Conservation (phyloP, 2,797 vertebrate genomes). For the Meda fulgida region DNA sequence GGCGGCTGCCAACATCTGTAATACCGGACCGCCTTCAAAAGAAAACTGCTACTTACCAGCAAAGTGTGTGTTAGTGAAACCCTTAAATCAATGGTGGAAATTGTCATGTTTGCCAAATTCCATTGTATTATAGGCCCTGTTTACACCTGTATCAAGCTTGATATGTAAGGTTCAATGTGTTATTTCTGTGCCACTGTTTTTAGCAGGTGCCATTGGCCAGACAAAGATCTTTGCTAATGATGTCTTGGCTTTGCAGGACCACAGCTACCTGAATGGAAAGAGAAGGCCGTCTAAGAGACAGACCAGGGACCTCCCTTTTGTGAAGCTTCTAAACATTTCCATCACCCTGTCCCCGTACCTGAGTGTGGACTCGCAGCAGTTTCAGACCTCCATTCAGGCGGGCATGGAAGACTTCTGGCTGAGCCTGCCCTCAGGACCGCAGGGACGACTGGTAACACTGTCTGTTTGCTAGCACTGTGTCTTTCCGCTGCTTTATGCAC, state of each 20-base stretch:
- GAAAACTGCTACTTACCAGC: background rate
- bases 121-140: background rate
- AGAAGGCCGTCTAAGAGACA: conserved; percentile 71
- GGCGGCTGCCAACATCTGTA: background rate
- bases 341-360: conserved; percentile 87
- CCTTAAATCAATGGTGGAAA: background rate
- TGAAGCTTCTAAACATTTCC: conserved; percentile 86
- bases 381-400: conserved; percentile 81
- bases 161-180: background rate
- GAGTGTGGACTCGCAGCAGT: conserved; percentile 81
- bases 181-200: background rate
- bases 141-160: background rate
- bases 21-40: conserved; percentile 17
- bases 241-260: conserved; percentile 73
- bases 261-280: conserved; percentile 74
- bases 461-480: background rate
- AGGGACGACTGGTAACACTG: conserved; percentile 78
- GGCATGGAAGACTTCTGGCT: conserved; percentile 83
- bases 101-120: background rate
- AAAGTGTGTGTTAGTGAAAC: background rate
- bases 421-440: conserved; percentile 75
- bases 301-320: conserved; percentile 77
- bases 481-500: background rate
- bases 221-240: background rate
- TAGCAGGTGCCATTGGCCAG: background rate